phyloP scores from a whole-genome alignment of 2,888 invertebrate genomes.

The Nomada ruficornis region DNA sequence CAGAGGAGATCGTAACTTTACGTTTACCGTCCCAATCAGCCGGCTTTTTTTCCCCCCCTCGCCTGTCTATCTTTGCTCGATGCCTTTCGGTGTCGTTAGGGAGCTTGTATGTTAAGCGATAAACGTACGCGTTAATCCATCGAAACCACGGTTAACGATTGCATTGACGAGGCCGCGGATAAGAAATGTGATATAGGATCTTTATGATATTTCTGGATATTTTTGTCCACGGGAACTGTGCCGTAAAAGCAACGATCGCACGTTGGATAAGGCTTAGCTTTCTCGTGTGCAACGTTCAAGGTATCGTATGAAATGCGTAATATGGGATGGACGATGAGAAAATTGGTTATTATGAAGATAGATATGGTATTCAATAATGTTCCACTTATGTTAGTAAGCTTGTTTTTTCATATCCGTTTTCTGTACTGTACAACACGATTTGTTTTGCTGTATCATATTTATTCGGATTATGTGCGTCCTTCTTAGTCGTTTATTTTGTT shows the following conservation, averaged over 20 bases:
- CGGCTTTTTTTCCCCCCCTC: no score
- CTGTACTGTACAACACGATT: no score
- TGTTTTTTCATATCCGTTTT: no score
- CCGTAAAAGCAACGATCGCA: background rate
- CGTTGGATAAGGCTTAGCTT: background rate
- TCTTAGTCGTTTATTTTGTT: no score
- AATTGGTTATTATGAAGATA: background rate
- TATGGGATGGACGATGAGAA: no score
- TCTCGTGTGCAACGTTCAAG: background rate
- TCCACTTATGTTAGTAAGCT: no score
- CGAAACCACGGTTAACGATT: background rate
- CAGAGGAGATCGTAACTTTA: slow-evolving; percentile 10
- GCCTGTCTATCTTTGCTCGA: no score
- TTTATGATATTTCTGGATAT: background rate
- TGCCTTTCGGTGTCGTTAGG: no score
- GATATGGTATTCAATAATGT: no score
- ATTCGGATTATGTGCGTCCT: no score
- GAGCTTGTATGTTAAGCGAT: background rate
- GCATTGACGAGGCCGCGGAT: background rate
- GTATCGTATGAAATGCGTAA: background rate
- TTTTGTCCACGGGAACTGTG: background rate
- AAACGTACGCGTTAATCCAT: background rate
- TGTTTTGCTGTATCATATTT: no score
- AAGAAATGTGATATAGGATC: background rate
- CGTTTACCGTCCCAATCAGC: background rate